phyloP scores from a whole-genome alignment of 2,888 invertebrate genomes.

The Folsomia manolachei region DNA sequence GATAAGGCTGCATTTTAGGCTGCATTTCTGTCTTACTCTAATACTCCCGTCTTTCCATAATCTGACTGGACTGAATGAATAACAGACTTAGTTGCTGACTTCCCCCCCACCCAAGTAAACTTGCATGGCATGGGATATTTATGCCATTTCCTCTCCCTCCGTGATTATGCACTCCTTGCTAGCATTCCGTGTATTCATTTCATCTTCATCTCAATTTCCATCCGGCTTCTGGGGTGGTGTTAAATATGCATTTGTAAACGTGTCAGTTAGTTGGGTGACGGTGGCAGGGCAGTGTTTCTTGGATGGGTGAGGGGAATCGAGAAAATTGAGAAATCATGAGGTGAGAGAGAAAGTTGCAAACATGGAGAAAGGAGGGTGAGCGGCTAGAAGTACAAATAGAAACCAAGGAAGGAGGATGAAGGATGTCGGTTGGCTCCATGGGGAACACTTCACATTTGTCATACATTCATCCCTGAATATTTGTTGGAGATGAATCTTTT shows the following conservation, averaged over 20 bases:
- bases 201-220: background rate
- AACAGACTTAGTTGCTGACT: background rate
- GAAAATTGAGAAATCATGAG: conserved; percentile 10
- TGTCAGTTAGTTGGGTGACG: background rate
- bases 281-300: background rate
- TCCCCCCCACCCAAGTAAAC: background rate
- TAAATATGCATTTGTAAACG: conserved; percentile 2
- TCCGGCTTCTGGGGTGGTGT: background rate
- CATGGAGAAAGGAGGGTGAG: background rate
- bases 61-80: background rate
- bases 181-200: background rate
- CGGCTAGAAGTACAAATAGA: background rate
- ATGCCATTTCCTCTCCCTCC: background rate
- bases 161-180: no score
- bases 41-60: background rate
- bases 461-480: background rate
- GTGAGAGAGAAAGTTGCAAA: background rate
- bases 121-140: background rate
- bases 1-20: background rate
- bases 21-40: background rate
- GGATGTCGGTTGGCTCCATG: background rate
- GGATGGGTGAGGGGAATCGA: background rate
- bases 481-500: background rate
- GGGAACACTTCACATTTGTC: conserved; percentile 10
- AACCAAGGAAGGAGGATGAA: background rate